Base-by-base conservation (phyloP, 2,888 invertebrate species). In the Ferdinandea cuprea region DNA sequence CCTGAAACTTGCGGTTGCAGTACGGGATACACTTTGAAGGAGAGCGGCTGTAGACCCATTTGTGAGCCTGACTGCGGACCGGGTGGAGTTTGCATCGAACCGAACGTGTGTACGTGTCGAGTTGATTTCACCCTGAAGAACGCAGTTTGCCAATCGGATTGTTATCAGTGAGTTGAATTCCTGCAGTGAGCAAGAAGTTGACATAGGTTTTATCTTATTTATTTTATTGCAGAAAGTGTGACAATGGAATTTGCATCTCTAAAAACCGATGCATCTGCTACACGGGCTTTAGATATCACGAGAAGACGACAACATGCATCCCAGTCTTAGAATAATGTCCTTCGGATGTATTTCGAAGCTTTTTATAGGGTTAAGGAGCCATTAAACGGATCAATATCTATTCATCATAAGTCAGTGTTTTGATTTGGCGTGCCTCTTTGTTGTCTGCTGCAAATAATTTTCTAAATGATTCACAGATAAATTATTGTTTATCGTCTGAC, bases 71-170 rank as follows among this genome's bases (percentile, higher is more conserved):
- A 89, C 21, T 91, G 91, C 46, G 88, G 88, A 17, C 77, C 86
- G 3, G 92, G 93, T 37, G 94, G 94, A 9, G 90, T 90, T 13
- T 94, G 94, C 87, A 91, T 92, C 1, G 92, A 92, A 0, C 93
- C 93, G 1, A 93, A 93, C 85, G 88, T 90, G 1, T 95, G 95
- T 87, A 90, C 89, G 25, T 95, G 95, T 86, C 89, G 90, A 2
- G 86, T 89, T 0, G 94, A 93, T 0, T 94, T 91, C 86, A 88
- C 88, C 0, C 89, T 91, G 42, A 91, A 87, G 59, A 87, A 88
- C 74, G 88, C 87, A 1, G 87, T 88, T 40, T 92, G 92, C 63
- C 89, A 89, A 52, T 87, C 90, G 15, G 86, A 88, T 54, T 92
- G 91, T 85, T 88, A 89, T 85, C 89, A 89, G 90, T 91, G 69